Percentiles rank a stretch among this genome's conserved stretches.
phyloP scores from a whole-genome alignment of 2,888 invertebrate species.

The Sminthurinus aureus region DNA sequence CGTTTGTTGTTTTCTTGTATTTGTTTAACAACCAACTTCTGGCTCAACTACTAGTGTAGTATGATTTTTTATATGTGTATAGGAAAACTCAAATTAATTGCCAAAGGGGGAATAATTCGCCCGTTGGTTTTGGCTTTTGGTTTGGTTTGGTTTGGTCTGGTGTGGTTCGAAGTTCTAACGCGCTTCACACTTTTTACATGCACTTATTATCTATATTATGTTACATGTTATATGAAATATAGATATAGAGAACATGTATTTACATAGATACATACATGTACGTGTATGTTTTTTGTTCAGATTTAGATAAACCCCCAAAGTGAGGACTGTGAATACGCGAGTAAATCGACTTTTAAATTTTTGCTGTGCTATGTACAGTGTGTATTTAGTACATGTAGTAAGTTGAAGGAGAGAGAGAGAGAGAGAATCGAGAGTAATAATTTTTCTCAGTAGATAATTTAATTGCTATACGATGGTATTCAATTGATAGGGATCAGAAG shows the following conservation, averaged over 20 bases:
- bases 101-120: constrained; percentile 7
- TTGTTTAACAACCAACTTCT: not conserved
- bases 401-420: too few relatives aligned
- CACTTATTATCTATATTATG: too few relatives aligned
- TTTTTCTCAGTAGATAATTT: constrained; percentile 39
- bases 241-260: too few relatives aligned
- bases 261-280: too few relatives aligned
- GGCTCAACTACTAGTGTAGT: constrained; percentile 1
- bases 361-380: not conserved
- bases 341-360: too few relatives aligned
- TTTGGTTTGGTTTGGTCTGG: not conserved
- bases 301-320: not conserved
- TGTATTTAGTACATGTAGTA: not conserved
- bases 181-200: too few relatives aligned
- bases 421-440: constrained; percentile 20
- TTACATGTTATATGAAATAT: too few relatives aligned
- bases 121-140: constrained; percentile 18
- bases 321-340: too few relatives aligned
- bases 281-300: not conserved
- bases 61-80: not conserved
- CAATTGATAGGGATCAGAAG: constrained; percentile 35
- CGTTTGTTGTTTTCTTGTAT: constrained; percentile 20
- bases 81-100: constrained; percentile 3
- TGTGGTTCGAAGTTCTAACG: too few relatives aligned
- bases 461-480: constrained; percentile 29